Base-by-base conservation (phyloP, 1,140 invertebrate species). In the Episyrphus balteatus region DNA sequence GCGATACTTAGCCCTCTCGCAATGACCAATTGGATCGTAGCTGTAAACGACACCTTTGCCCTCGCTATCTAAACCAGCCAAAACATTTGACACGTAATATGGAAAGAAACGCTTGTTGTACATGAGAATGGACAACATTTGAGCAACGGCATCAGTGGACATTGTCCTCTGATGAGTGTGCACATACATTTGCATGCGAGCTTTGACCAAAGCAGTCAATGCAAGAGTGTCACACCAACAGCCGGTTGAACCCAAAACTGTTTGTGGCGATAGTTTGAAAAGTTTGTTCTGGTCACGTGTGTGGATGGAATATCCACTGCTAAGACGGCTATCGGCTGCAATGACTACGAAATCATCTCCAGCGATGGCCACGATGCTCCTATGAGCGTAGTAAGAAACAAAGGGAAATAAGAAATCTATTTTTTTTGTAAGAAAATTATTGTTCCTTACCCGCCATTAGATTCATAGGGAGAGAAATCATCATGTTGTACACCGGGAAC, bases 141-240 rank as follows among this genome's bases (percentile, higher is more conserved):
- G 92, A 13, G 95, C 90, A 13, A 91, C 78, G 11, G 96, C 92
- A 49, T 83, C 77, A 1, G 94, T 94, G 3, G 84, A 77, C 91
- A 99, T 98, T 5, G 80, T 74, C 66, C 92, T 93, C 57, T 92
- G 83, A 70, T 99, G 94, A 47, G 97, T 90, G 69, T 98, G 90
- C 51, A 87, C 76, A 61, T 98, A 99, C 81, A 94, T 92, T 80
- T 96, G 75, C 78, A 97, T 82, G 50, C 91, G 79, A 50, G 92
- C 86, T 53, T 84, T 72, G 26, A 99, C 66, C 46, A 94, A 73
- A 54, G 89, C 80, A 6, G 88, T 92, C 6, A 99, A 73, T 17
- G 93, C 92, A 2, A 98, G 72, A n/a, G 88, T 87, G 74, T 99
- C 96, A 58, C 93, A 95, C 90, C 97, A 97, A 70, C 96, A 98